Evolutionary conservation across 2,888 invertebrate species (phyloP), one percentile per base, ranked within the genome.

Genomic region (Eilema sororculum): DNA sequence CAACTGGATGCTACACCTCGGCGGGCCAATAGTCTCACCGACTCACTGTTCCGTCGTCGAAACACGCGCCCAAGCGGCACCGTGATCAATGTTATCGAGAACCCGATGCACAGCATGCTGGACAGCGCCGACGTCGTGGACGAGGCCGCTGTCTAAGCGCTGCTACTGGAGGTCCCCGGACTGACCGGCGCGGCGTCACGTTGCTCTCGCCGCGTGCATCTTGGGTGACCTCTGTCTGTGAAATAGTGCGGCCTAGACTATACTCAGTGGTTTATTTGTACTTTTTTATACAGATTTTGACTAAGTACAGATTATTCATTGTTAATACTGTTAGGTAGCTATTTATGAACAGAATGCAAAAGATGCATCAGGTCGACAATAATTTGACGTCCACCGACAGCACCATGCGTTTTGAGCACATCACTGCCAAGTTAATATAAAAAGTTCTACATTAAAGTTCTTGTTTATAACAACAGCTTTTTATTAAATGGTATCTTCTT

Each of bases 21-120:
- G 71, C 91, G 83, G 71, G 80, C 79, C 69, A 87, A 77, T 67
- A 93, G 92, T 71, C 83, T 93, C 3, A 89, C 87, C 0, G 86
- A 89, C 75, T 85, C 87, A 70, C 76, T 89, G n/a, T 84, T 87
- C 71, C 82, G 86, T 16, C 80, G 85, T 22, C 84, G 83, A 69
- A 84, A 78, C 46, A 76, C 77, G 9, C 79, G 72, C 0, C 73
- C 75, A 13, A 71, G 74, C 58, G 52, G 76, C 16, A 71, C 76
- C 10, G 68, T 83, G 5, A 81, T 90, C 12, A 84, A 91, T 77
- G 86, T 95, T 56, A 93, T 94, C 64, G 93, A 91, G 68, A 94
- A 94, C 77, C 94, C 94, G 0, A 92, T 94, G 92, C 87, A 90
- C 74, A 84, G 84, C 3, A 77, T 84, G 63, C 82, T 84, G 28